Evolutionary conservation across 2,888 invertebrate genomes (phyloP).

Genomic region (Rosalia funebris): DNA sequence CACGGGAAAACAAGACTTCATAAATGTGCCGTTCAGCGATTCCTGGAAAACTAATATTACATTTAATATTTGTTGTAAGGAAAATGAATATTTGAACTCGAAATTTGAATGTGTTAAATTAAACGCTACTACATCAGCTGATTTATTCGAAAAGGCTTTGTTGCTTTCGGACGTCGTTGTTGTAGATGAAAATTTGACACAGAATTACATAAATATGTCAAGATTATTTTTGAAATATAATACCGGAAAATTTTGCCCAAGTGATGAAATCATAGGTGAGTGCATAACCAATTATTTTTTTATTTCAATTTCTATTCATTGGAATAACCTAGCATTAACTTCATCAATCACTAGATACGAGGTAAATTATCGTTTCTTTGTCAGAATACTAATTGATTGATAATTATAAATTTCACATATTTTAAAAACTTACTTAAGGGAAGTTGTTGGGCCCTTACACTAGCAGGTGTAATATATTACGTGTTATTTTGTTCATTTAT

Average conservation of each 20-base stretch:
- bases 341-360: too few relatives aligned
- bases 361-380: too few relatives aligned
- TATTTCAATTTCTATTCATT: not conserved
- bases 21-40: not conserved
- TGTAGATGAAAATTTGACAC: conserved; percentile 22
- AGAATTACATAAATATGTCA: conserved; percentile 14
- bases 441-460: too few relatives aligned
- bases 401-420: too few relatives aligned
- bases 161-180: conserved; percentile 8
- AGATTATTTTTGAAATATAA: conserved; percentile 16
- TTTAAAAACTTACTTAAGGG: too few relatives aligned
- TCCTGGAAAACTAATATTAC: conserved; percentile 26
- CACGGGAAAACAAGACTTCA: not conserved
- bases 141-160: conserved; percentile 9
- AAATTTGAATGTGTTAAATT: conserved; percentile 23
- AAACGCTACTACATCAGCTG: not conserved
- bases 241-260: not conserved
- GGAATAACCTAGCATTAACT: too few relatives aligned
- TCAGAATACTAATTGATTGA: too few relatives aligned
- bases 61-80: conserved; percentile 31
- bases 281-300: not conserved
- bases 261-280: conserved; percentile 10
- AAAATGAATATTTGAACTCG: conserved; percentile 26
- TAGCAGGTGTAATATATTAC: too few relatives aligned
- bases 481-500: too few relatives aligned